Base-by-base conservation (phyloP, 2,113 vertebrate species). In the Toxotes jaculatrix region DNA sequence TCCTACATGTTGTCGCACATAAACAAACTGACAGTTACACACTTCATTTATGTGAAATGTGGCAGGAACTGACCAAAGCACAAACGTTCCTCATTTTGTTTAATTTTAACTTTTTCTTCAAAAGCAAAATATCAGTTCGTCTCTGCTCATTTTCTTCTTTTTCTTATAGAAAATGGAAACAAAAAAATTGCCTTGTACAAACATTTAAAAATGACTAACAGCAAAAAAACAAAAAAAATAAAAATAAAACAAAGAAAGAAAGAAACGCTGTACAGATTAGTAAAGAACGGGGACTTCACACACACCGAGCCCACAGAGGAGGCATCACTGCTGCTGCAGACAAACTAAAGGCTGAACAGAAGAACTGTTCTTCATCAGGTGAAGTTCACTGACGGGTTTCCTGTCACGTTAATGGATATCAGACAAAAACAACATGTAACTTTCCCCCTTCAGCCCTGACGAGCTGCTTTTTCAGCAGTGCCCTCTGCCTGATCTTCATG, bases 101-200 rank as follows among this genome's bases (percentile, higher is more conserved):
- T 90, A 77, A 83, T 89, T 72, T 74, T 71, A n/a, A 64, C 21
- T 67, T 63, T 77, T 45, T 86, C 77, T 75, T 74, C 61, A 71
- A 89, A 93, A 81, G 79, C 55, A 90, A 88, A 70, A 16, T 11
- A 79, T 79, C 10, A 61, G 49, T 70, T 83, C 14, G 1, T 71
- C 43, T 77, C 31, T n/a, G 21, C 19, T 56, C 63, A 42, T 49
- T 70, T 61, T 55, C 70, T 49, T 51, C 16, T 76, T 83, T 79
- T 86, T 83, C 75, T 86, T 77, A 67, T 88, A 91, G 68, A 92
- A 92, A 90, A 80, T 23, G 36, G 59, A 88, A 87, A 85, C 47
- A 77, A 74, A 72, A 83, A 61, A 84, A 62, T 31, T 14, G 38
- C 53, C 56, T 68, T 19, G 21, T 90, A 91, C 61, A 90, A 91